Evolutionary conservation across 2,888 invertebrate genomes (phyloP).

Genomic region (Bimastos eiseni): DNA sequence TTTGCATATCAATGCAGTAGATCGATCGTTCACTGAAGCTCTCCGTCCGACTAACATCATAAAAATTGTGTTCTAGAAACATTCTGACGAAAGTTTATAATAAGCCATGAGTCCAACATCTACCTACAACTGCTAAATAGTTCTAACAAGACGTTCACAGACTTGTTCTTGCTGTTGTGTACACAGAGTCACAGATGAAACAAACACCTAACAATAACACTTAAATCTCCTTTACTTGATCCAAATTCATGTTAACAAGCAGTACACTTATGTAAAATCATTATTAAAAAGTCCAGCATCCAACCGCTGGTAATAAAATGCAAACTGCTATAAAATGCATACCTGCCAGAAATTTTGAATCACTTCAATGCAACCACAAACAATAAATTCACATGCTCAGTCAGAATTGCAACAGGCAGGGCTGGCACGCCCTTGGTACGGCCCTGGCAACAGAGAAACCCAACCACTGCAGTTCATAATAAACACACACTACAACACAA

Average conservation of each 20-base stretch:
- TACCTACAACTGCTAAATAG: background rate
- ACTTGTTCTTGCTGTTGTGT: background rate
- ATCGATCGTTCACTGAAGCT: conserved; percentile 3
- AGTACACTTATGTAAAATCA: background rate
- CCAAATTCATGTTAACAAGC: background rate
- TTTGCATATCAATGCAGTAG: background rate
- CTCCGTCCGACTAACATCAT: background rate
- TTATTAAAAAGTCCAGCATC: background rate
- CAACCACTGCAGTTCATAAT: background rate
- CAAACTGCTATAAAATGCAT: too few relatives aligned
- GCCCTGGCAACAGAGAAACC: background rate
- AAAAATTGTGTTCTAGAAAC: background rate
- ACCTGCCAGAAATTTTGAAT: too few relatives aligned
- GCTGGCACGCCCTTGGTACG: too few relatives aligned
- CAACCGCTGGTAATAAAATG: background rate
- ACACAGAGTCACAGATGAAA: background rate
- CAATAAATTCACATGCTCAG: background rate
- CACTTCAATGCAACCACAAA: background rate
- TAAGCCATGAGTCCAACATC: background rate
- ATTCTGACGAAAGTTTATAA: background rate
- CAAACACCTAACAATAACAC: background rate
- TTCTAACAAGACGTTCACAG: background rate
- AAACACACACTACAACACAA: background rate
- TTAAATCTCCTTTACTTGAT: background rate
- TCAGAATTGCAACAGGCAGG: too few relatives aligned